These are phyloP conservation scores for Allophyes oxyacanthae DNA, from an alignment of 2,888 invertebrate species.

Conservation along the genomic window DNA sequence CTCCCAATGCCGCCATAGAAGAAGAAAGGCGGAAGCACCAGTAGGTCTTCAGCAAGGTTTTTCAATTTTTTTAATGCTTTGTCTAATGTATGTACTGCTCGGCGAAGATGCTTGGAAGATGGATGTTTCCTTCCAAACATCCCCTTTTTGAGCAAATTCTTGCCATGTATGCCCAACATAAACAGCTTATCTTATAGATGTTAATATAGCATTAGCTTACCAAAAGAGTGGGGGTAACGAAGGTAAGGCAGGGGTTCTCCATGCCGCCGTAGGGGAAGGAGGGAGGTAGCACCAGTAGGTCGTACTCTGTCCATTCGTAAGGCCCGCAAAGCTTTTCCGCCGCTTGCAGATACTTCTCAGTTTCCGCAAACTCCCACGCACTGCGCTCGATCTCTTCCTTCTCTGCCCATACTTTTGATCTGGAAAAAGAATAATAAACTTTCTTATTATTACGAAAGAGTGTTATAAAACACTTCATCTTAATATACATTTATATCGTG, in stretches of 20 bases:
- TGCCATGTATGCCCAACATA: too few relatives aligned
- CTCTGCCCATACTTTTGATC: slow-evolving; percentile 97
- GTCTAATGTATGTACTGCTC: too few relatives aligned
- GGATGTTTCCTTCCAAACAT: too few relatives aligned
- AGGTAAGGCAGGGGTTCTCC: slow-evolving; percentile 99
- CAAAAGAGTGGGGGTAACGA: slow-evolving; percentile 97
- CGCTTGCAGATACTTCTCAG: slow-evolving; percentile 93
- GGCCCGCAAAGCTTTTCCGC: slow-evolving; percentile 96
- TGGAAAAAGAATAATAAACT: slow-evolving; percentile 59
- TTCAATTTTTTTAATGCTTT: too few relatives aligned
- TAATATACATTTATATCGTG: too few relatives aligned
- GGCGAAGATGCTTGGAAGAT: too few relatives aligned
- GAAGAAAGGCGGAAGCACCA: too few relatives aligned
- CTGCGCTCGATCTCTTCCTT: slow-evolving; percentile 94
- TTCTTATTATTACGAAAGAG: neutral
- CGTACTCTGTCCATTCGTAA: slow-evolving; percentile 97
- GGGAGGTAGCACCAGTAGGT: slow-evolving; percentile 96
- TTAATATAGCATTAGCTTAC: slow-evolving; percentile 78
- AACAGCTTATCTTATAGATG: too few relatives aligned
- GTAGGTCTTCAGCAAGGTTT: too few relatives aligned
- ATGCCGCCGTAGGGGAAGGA: slow-evolving; percentile 98
- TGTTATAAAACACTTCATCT: too few relatives aligned
- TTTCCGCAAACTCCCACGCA: slow-evolving; percentile 96
- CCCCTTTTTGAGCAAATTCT: too few relatives aligned
- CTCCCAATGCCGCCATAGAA: too few relatives aligned